phyloP scores from a whole-genome alignment of 2,797 vertebrate genomes.

The Pelodytes ibericus region DNA sequence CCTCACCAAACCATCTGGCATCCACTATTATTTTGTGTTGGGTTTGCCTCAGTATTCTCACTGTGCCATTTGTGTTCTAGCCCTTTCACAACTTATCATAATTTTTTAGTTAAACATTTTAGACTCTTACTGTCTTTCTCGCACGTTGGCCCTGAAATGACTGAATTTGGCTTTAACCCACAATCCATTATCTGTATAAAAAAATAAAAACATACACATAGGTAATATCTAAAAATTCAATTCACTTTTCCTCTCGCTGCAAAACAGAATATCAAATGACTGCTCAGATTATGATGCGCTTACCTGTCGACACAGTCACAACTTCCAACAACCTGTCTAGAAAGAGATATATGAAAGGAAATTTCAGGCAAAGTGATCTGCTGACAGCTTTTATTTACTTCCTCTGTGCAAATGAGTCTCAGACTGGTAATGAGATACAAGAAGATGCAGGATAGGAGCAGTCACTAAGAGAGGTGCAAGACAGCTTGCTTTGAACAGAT shows the following conservation, averaged over 20 bases:
- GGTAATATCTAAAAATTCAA: constrained; percentile 8
- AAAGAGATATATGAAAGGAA: constrained; percentile 42
- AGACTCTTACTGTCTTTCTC: not conserved
- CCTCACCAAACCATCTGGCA: no score
- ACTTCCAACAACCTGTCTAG: constrained; percentile 40
- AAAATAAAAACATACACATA: not conserved
- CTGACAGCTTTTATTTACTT: constrained; percentile 46
- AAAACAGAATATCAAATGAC: constrained; percentile 17
- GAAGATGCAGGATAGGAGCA: constrained; percentile 9
- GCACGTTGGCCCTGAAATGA: not conserved
- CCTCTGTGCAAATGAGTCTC: constrained; percentile 34
- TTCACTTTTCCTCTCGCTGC: not conserved
- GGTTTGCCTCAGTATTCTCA: no score
- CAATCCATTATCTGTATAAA: not conserved
- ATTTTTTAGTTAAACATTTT: not conserved
- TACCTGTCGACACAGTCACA: constrained; percentile 28
- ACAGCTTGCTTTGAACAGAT: constrained; percentile 20
- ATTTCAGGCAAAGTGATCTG: constrained; percentile 41
- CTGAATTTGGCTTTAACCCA: not conserved
- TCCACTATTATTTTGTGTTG: no score
- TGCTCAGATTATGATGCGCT: constrained; percentile 31
- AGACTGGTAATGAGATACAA: constrained; percentile 32
- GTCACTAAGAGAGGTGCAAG: constrained; percentile 3
- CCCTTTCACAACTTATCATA: not conserved
- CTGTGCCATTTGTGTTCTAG: not conserved